Conservation (phyloP, 2,113 vertebrate genomes). For the Epinephelus cyanopodus region DNA sequence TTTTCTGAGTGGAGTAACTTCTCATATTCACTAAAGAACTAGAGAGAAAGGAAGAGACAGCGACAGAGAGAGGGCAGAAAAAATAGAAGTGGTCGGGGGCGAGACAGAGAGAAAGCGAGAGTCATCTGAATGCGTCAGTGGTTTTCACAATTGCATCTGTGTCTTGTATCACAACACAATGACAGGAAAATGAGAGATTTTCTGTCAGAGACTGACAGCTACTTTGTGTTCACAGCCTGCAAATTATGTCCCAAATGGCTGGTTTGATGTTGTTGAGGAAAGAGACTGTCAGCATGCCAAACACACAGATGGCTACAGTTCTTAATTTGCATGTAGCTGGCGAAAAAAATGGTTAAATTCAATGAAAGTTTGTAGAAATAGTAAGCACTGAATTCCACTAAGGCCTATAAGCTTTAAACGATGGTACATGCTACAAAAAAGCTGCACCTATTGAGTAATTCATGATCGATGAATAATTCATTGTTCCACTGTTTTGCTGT, state of each 20-base stretch:
- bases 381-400: background rate
- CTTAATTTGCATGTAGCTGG: background rate
- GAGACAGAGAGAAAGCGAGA: background rate
- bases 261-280: slow-evolving; percentile 16
- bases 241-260: slow-evolving; percentile 27
- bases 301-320: background rate
- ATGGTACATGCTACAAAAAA: background rate
- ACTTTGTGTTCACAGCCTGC: slow-evolving; percentile 40
- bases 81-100: background rate
- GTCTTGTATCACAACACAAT: slow-evolving; percentile 46
- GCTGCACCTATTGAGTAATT: background rate
- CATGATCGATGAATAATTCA: background rate
- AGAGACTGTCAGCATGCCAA: slow-evolving; percentile 1
- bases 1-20: slow-evolving; percentile 98
- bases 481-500: background rate
- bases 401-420: background rate
- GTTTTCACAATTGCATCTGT: slow-evolving; percentile 16
- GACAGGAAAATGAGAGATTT: slow-evolving; percentile 45
- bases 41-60: slow-evolving; percentile 52
- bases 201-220: slow-evolving; percentile 38
- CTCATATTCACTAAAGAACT: slow-evolving; percentile 99
- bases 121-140: slow-evolving; percentile 3
- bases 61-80: background rate
- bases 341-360: background rate
- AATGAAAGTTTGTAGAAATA: background rate